These are phyloP conservation scores for Podilymbus podiceps DNA, from an alignment of 2,113 vertebrate species.

Conservation along the genomic window DNA sequence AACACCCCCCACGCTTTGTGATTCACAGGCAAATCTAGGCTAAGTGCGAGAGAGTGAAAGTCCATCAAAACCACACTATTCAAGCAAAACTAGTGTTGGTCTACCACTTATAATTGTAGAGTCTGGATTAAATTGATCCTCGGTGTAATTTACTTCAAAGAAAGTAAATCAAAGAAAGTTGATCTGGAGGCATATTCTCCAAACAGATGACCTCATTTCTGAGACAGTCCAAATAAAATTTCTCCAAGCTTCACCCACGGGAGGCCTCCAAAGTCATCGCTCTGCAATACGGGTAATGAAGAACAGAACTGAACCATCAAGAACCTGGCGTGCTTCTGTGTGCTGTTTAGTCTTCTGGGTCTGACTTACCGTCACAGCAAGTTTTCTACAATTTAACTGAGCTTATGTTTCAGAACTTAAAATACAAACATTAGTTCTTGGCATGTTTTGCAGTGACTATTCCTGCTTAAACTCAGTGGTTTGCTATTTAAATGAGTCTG, in stretches of 20 bases:
- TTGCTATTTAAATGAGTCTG: not conserved
- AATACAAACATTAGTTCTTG: not conserved
- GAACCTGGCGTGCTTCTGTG: fast-evolving
- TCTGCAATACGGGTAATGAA: fast-evolving
- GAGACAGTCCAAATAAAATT: not conserved
- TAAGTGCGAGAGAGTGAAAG: not conserved
- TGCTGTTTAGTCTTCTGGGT: not conserved
- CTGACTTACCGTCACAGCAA: not conserved
- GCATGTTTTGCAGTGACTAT: not conserved
- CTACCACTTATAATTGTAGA: not conserved
- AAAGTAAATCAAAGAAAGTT: not conserved
- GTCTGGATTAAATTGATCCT: not conserved
- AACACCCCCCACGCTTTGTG: not conserved
- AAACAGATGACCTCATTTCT: not conserved
- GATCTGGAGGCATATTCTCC: not conserved
- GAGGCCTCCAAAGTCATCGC: not conserved
- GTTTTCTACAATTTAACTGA: not conserved
- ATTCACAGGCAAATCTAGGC: not conserved
- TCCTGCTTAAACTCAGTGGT: not conserved
- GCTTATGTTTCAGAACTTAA: not conserved
- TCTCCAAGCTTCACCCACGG: fast-evolving
- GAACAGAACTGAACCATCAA: not conserved
- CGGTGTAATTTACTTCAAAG: not conserved
- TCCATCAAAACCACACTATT: not conserved
- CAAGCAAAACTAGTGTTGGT: not conserved